Evolutionary conservation across 2,113 vertebrate species (phyloP).

Genomic region (Neomonachus schauinslandi): DNA sequence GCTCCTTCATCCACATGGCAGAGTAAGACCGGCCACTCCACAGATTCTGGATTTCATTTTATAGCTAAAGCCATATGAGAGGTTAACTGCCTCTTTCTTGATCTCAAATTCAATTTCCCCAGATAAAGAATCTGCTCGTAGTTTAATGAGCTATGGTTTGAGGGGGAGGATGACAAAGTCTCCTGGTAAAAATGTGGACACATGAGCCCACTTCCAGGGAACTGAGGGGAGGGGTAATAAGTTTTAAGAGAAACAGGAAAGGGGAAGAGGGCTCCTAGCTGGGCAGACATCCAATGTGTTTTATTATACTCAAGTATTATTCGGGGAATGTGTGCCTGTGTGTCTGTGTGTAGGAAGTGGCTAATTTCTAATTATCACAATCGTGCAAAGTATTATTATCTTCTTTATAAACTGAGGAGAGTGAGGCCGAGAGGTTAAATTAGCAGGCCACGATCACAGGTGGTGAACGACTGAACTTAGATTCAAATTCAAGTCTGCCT

Average conservation of each 20-base stretch:
- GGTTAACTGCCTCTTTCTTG: background rate
- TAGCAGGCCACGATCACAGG: background rate
- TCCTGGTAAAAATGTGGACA: background rate
- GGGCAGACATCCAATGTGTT: background rate
- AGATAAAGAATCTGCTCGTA: background rate
- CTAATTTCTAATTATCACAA: background rate
- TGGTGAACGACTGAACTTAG: background rate
- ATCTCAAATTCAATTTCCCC: background rate
- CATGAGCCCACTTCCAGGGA: background rate
- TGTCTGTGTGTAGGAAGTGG: background rate
- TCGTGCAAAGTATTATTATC: background rate
- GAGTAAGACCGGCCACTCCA: background rate
- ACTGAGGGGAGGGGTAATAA: too few species aligned
- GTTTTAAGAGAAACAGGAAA: background rate
- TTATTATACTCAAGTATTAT: background rate
- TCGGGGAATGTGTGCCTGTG: background rate
- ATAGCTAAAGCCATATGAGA: background rate
- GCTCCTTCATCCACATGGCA: background rate
- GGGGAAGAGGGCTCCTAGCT: background rate
- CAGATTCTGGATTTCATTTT: background rate
- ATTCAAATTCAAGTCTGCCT: background rate
- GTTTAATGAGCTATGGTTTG: background rate
- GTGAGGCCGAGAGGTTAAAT: background rate
- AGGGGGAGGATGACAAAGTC: background rate
- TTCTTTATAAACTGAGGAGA: background rate